phyloP scores from a whole-genome alignment of 2,797 vertebrate species.

The Sebastes alutus region DNA sequence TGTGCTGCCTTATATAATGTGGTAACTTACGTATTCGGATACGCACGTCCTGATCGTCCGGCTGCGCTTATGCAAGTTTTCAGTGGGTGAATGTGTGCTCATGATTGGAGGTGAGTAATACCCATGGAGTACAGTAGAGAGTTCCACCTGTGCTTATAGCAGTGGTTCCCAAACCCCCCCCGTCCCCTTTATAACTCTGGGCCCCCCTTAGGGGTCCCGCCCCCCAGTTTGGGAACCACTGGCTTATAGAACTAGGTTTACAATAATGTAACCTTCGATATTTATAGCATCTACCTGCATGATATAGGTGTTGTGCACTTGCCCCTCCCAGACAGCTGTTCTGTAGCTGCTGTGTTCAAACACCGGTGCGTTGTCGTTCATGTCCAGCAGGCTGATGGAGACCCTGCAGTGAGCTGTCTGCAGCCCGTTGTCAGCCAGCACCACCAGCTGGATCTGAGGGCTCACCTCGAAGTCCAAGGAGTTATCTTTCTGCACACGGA shows the following conservation, averaged over 20 bases:
- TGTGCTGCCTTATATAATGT: background rate
- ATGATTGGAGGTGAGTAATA: background rate
- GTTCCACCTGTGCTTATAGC: no score
- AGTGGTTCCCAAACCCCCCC: no score
- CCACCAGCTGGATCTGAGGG: conserved; percentile 79
- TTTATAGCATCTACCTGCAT: conserved; percentile 82
- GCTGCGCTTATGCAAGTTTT: background rate
- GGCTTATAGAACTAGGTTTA: background rate
- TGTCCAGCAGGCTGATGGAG: conserved; percentile 84
- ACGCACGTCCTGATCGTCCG: background rate
- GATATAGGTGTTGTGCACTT: conserved; percentile 82
- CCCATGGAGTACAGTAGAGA: background rate
- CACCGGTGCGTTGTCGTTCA: conserved; percentile 88
- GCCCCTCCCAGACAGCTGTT: conserved; percentile 88
- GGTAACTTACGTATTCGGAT: background rate
- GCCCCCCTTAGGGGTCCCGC: no score
- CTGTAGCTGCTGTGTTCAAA: conserved; percentile 86
- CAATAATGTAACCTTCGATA: background rate
- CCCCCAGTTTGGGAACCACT: no score
- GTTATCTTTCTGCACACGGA: conserved; percentile 86
- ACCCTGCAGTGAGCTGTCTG: conserved; percentile 84
- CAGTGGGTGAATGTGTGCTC: background rate
- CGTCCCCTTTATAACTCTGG: no score
- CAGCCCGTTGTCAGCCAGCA: conserved; percentile 86
- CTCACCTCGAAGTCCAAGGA: conserved; percentile 88